Conservation (phyloP, 2,888 invertebrate species). For the Opisthograptis luteolata region DNA sequence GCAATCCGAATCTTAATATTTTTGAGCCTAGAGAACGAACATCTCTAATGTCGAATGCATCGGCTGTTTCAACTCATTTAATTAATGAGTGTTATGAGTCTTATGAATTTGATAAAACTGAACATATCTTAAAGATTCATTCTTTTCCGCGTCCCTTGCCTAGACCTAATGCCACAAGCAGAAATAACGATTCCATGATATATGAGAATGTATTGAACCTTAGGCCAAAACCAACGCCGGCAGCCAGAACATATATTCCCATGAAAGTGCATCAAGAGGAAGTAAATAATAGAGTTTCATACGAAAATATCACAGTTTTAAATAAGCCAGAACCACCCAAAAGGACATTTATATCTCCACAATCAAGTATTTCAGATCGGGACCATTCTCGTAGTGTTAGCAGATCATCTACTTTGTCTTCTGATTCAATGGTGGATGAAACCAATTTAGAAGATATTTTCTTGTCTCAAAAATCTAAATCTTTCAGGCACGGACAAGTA, state of each 20-base stretch:
- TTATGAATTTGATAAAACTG: slow-evolving; percentile 58
- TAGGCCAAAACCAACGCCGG: slow-evolving; percentile 61
- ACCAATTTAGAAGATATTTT: slow-evolving; percentile 78
- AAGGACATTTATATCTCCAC: slow-evolving; percentile 50
- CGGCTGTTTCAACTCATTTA: slow-evolving; percentile 60
- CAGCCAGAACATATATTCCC: slow-evolving; percentile 66
- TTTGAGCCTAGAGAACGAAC: slow-evolving; percentile 67
- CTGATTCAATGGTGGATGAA: slow-evolving; percentile 76
- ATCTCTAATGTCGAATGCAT: slow-evolving; percentile 55
- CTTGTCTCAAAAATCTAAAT: slow-evolving; percentile 74
- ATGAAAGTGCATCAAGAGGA: slow-evolving; percentile 50
- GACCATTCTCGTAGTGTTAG: slow-evolving; percentile 53
- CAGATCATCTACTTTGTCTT: slow-evolving; percentile 68
- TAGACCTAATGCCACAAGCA: slow-evolving; percentile 48
- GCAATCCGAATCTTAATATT: slow-evolving; percentile 56
- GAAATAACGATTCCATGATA: slow-evolving; percentile 48
- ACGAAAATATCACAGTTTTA: slow-evolving; percentile 66
- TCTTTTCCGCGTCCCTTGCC: slow-evolving; percentile 65
- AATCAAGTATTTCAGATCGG: slow-evolving; percentile 45
- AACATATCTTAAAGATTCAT: slow-evolving; percentile 34
- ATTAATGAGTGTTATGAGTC: slow-evolving; percentile 78
- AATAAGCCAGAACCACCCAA: slow-evolving; percentile 62
- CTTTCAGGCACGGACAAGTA: slow-evolving; percentile 66
- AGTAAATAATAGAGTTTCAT: slow-evolving; percentile 53
- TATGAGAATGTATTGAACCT: slow-evolving; percentile 65